Percentiles rank a stretch among this genome's conserved stretches.
Evolutionary conservation across 2,888 invertebrate genomes (phyloP).

Genomic region (Cephus runcator): DNA sequence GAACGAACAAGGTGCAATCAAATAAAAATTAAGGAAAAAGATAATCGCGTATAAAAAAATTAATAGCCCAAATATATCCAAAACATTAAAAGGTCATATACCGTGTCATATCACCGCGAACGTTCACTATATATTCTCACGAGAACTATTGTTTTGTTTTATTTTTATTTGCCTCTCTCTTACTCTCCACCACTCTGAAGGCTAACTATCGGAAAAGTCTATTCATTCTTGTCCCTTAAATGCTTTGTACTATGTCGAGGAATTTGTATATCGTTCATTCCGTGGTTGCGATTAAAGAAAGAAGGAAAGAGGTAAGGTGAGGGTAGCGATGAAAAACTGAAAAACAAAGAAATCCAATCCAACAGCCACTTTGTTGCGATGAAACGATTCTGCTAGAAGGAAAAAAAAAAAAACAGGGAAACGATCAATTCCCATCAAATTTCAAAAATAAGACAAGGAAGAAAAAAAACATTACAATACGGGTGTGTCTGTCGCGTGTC

Average conservation of each 20-base stretch:
- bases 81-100: background rate
- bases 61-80: background rate
- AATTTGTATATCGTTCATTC: conserved; percentile 57
- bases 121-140: background rate
- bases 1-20: no score
- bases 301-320: no score
- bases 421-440: conserved; percentile 28
- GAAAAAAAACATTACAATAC: no score
- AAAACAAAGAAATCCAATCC: no score
- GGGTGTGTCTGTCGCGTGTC: no score
- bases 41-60: background rate
- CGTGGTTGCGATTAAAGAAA: no score
- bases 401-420: conserved; percentile 30
- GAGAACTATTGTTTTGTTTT: background rate
- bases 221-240: conserved; percentile 32
- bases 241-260: conserved; percentile 66
- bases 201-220: conserved; percentile 49
- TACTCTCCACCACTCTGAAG: conserved; percentile 21
- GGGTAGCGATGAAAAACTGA: no score
- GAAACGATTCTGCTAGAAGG: conserved; percentile 28
- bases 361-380: no score
- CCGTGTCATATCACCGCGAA: background rate
- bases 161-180: conserved; percentile 1
- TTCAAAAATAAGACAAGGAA: background rate
- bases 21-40: background rate